Evolutionary conservation across 2,797 vertebrate species (phyloP).

Genomic region (Urocyon cinereoargenteus): DNA sequence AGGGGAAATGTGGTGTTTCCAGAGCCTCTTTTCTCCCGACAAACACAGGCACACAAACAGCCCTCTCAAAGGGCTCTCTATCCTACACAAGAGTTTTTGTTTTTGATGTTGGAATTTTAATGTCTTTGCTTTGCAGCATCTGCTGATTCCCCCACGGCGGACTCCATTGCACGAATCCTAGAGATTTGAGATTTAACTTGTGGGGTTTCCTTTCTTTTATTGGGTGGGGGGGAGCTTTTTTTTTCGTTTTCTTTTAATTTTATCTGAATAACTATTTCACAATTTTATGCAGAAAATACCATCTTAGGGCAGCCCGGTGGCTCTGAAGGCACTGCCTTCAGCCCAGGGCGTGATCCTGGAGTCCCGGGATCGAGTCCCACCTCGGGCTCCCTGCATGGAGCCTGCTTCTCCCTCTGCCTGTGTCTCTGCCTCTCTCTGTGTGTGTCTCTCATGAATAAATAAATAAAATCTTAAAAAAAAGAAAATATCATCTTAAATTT

Average conservation of each 20-base stretch:
- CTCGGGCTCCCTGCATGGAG: no score
- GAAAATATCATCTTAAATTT: background rate
- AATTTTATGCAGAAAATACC: background rate
- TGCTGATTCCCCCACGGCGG: background rate
- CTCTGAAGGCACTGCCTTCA: no score
- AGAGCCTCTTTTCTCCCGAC: no score
- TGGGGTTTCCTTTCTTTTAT: background rate
- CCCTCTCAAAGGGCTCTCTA: background rate
- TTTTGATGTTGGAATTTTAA: background rate
- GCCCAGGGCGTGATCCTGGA: no score
- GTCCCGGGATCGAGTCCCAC: no score
- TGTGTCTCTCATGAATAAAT: no score
- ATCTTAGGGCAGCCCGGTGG: no score
- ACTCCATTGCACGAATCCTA: fast-evolving
- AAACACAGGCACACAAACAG: background rate
- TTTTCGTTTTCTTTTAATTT: background rate
- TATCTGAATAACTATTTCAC: background rate
- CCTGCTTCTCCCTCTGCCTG: no score
- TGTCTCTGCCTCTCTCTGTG: no score
- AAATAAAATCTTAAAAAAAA: no score
- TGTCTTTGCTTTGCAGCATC: background rate
- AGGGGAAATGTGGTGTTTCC: background rate
- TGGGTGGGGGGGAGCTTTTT: background rate
- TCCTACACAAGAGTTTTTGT: no score
- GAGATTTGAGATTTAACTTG: no score